Evolutionary conservation across 2,888 invertebrate genomes (phyloP).

Genomic region (Ferdinandea cuprea): DNA sequence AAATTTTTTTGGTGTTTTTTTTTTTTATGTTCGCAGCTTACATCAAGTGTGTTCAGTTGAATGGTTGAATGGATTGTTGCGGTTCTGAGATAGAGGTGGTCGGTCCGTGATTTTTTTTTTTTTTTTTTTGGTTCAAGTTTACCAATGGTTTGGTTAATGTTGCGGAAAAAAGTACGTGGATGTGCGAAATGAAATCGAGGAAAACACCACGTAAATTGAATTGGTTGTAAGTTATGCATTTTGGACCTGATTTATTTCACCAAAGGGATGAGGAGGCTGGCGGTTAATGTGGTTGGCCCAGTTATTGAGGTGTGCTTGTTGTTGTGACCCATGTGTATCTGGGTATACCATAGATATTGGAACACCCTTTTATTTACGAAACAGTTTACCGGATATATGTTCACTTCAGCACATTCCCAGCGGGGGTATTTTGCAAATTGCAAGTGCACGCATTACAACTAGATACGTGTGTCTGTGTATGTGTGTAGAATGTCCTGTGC

Average conservation of each 20-base stretch:
- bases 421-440: no score
- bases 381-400: no score
- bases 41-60: slow-evolving; percentile 70
- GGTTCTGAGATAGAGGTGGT: slow-evolving; percentile 62
- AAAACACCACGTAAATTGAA: slow-evolving; percentile 68
- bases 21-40: slow-evolving; percentile 43
- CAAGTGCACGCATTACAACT: no score
- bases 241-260: slow-evolving; percentile 63
- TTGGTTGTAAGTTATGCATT: slow-evolving; percentile 62
- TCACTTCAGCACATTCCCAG: no score
- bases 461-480: no score
- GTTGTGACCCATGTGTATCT: no score
- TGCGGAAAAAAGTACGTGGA: slow-evolving; percentile 60
- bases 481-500: no score
- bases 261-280: slow-evolving; percentile 21
- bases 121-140: slow-evolving; percentile 11
- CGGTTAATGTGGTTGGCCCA: slow-evolving; percentile 16
- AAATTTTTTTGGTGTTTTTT: slow-evolving; percentile 10
- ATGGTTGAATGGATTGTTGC: slow-evolving; percentile 70
- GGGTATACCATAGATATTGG: no score
- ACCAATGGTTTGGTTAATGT: slow-evolving; percentile 70
- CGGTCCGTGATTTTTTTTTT: slow-evolving; percentile 20
- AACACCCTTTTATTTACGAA: no score
- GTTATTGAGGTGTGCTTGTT: not conserved
- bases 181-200: slow-evolving; percentile 40